A percentile compares a stretch with the other conserved stretches of the same genome.
Conservation (phyloP, 2,888 invertebrate genomes). For the Caenorhabditis wallacei region DNA sequence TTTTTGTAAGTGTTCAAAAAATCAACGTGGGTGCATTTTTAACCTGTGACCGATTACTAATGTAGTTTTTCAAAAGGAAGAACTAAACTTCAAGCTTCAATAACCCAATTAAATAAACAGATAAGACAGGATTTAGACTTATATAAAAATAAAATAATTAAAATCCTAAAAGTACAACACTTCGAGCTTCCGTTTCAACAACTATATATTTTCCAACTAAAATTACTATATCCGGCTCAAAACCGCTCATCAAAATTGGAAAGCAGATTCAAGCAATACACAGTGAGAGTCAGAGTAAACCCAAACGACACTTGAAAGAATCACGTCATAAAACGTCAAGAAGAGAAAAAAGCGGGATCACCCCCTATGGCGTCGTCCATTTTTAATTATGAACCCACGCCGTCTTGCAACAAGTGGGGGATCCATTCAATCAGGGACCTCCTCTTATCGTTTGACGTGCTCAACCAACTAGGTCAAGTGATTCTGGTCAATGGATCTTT, state of each 20-base stretch:
- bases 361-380: slow-evolving; percentile 50
- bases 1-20: slow-evolving; percentile 13
- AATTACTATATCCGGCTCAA: background rate
- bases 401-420: slow-evolving; percentile 40
- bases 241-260: background rate
- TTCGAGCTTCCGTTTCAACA: slow-evolving; percentile 2
- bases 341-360: slow-evolving; percentile 9
- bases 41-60: no score
- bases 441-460: slow-evolving; percentile 36
- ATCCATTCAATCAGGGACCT: slow-evolving; percentile 45
- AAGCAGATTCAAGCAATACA: background rate
- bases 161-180: background rate
- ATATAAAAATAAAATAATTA: background rate
- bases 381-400: slow-evolving; percentile 61
- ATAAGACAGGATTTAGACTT: background rate
- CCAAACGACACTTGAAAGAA: slow-evolving; percentile 19
- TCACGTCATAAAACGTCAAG: slow-evolving; percentile 42
- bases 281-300: slow-evolving; percentile 6
- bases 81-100: background rate
- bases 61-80: background rate
- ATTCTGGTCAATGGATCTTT: slow-evolving; percentile 25
- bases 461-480: slow-evolving; percentile 38
- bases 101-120: background rate
- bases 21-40: background rate
- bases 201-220: background rate